A percentile compares a stretch with the other conserved stretches of the same genome.
These are phyloP conservation scores for Hypercompe scribonia DNA, from an alignment of 2,888 invertebrate species.

Conservation along the genomic window DNA sequence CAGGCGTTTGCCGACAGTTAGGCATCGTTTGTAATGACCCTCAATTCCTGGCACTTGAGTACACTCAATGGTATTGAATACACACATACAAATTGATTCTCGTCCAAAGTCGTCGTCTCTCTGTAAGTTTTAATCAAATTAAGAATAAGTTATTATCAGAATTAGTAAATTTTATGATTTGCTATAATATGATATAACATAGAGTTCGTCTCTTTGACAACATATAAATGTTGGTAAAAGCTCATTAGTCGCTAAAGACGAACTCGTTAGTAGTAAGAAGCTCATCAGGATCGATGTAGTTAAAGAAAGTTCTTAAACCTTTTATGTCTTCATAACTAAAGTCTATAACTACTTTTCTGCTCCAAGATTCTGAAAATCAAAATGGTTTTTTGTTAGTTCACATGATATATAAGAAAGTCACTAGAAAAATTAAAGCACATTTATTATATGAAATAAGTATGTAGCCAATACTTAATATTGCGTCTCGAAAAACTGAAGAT, in stretches of 20 bases:
- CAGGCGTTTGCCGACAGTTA: conserved; percentile 58
- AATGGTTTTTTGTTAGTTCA: neutral
- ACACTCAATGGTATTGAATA: too few species aligned
- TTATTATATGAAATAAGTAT: too few species aligned
- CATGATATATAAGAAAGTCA: too few species aligned
- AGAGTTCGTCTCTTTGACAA: conserved; percentile 4
- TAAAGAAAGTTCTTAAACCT: too few species aligned
- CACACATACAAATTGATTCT: conserved; percentile 53
- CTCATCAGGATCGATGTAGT: too few species aligned
- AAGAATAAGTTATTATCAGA: neutral
- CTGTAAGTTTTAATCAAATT: conserved; percentile 38
- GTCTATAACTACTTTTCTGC: neutral
- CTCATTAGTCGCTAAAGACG: conserved; percentile 63
- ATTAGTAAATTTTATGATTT: neutral
- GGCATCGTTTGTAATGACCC: conserved; percentile 59
- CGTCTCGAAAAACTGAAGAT: too few species aligned
- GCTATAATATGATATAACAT: conserved; percentile 12
- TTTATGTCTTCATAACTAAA: neutral
- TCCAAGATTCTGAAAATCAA: conserved; percentile 8
- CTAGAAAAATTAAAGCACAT: too few species aligned
- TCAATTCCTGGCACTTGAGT: conserved; percentile 69
- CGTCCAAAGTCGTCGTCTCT: conserved; percentile 60
- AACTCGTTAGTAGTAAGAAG: conserved; percentile 45
- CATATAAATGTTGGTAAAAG: conserved; percentile 53
- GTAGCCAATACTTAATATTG: too few species aligned